Base-by-base conservation (phyloP, 2,797 vertebrate species). In the Emys orbicularis region DNA sequence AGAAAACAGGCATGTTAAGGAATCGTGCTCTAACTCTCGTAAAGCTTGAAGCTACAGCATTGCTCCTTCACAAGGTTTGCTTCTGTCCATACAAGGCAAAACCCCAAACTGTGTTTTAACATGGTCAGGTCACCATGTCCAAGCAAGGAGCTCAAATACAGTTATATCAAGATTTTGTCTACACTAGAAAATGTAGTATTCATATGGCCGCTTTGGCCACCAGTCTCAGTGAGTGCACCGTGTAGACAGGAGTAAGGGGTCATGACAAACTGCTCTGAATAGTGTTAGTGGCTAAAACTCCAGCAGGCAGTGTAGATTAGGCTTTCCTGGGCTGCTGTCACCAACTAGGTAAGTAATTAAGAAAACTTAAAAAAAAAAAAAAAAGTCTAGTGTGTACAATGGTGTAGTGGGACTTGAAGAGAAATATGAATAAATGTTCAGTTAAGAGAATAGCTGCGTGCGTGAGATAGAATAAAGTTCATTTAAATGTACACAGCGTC, bases 151-250 rank as follows among this genome's bases (percentile, higher is more conserved):
- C 72, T 87, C 56, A 84, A 34, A 82, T 5, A 2, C 18, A 59
- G 74, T 77, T 79, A 44, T 49, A 74, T 0, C 31, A 0, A 50
- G 21, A 13, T 10, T 61, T 87, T 1, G 0, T 52, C 65, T 86
- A 72, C 89, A 89, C 50, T 57, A 61, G 53, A 88, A 21, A 65
- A 61, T 61, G 31, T 65, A 18, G 7, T 34, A 12, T 52, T 94
- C 29, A 50, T 88, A 65, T 88, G 86, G 56, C 52, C 31, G 47
- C 59, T 34, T 34, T n/a, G 16, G 15, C 59, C 15, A n/a, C 31
- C 59, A 89, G 65, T 56, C 1, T 3, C 41, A n/a, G 44, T 5
- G 84, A 57, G 18, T 19, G 31, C 29, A 13, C 59, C n/a, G 4
- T 18, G 59, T n/a, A 65, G 59, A 65, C 29, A 61, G 57, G 29